Conservation (phyloP, 2,113 vertebrate genomes). For the Alethe castanea region DNA sequence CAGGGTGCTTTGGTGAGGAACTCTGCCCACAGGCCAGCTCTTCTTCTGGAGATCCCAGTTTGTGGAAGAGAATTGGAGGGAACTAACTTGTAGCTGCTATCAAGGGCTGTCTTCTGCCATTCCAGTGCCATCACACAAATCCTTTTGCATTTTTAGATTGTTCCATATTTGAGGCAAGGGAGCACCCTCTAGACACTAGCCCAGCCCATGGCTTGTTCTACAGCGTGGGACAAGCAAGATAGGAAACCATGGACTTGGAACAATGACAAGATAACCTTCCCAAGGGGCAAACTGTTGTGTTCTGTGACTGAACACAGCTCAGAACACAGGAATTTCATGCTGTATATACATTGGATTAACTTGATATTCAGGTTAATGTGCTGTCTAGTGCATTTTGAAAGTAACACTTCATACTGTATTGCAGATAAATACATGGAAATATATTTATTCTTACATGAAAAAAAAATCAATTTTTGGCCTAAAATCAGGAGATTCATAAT, state of each 20-base stretch:
- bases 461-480: not conserved
- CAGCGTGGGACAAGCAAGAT: fast-evolving
- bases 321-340: not conserved
- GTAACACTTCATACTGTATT: not conserved
- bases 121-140: not conserved
- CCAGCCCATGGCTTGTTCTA: not conserved
- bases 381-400: not conserved
- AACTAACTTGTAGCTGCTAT: not conserved
- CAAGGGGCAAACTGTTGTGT: not conserved
- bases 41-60: not conserved
- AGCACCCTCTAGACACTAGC: not conserved
- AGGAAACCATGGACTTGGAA: not conserved
- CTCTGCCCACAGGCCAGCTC: not conserved
- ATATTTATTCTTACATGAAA: not conserved
- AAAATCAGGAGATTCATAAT: not conserved
- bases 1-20: not conserved
- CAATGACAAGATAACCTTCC: not conserved
- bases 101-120: not conserved
- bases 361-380: not conserved
- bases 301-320: not conserved
- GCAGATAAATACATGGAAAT: not conserved
- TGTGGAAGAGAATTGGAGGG: not conserved
- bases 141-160: not conserved
- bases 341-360: not conserved
- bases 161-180: not conserved